These are phyloP conservation scores for Cotesia glomerata DNA, from an alignment of 1,140 invertebrate genomes.

Conservation along the genomic window DNA sequence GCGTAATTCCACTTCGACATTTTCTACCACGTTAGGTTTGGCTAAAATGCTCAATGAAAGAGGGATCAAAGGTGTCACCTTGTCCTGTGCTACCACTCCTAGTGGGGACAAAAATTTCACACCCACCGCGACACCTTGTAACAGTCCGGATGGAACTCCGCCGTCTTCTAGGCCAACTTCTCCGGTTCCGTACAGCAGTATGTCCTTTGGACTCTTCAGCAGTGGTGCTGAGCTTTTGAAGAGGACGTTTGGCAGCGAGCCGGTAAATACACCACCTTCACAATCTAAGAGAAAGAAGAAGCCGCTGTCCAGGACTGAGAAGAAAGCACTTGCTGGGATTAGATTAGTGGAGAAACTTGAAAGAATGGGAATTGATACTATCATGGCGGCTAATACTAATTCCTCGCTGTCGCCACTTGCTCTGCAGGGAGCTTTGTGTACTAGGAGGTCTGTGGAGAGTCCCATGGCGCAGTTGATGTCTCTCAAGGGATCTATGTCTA, in stretches of 20 bases:
- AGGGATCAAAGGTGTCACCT: slow-evolving; percentile 76
- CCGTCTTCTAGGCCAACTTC: slow-evolving; percentile 68
- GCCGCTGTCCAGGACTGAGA: slow-evolving; percentile 61
- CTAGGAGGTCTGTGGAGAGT: slow-evolving; percentile 67
- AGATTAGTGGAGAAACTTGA: slow-evolving; percentile 74
- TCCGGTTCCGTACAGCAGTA: slow-evolving; percentile 59
- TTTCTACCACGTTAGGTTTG: slow-evolving; percentile 78
- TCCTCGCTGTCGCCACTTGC: slow-evolving; percentile 65
- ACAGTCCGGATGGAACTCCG: slow-evolving; percentile 73
- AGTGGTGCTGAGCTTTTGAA: slow-evolving; percentile 79
- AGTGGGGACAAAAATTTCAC: slow-evolving; percentile 70
- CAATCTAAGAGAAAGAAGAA: slow-evolving; percentile 58
- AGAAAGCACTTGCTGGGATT: slow-evolving; percentile 62
- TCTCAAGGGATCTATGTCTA: slow-evolving; percentile 66
- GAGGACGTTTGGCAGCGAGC: slow-evolving; percentile 68
- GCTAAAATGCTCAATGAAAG: slow-evolving; percentile 83
- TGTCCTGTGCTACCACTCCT: slow-evolving; percentile 72
- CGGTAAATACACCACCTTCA: slow-evolving; percentile 41
- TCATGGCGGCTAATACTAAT: slow-evolving; percentile 64
- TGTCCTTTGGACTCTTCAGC: slow-evolving; percentile 71
- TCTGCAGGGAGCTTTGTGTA: slow-evolving; percentile 64
- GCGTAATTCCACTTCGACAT: slow-evolving; percentile 77
- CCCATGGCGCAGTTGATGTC: slow-evolving; percentile 79
- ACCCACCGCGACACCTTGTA: slow-evolving; percentile 84
- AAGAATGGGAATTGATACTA: slow-evolving; percentile 71